Percentiles rank a stretch among this genome's conserved stretches.
phyloP scores from a whole-genome alignment of 35 echinoderm and acorn worm genomes.

The Amphiura filiformis region DNA sequence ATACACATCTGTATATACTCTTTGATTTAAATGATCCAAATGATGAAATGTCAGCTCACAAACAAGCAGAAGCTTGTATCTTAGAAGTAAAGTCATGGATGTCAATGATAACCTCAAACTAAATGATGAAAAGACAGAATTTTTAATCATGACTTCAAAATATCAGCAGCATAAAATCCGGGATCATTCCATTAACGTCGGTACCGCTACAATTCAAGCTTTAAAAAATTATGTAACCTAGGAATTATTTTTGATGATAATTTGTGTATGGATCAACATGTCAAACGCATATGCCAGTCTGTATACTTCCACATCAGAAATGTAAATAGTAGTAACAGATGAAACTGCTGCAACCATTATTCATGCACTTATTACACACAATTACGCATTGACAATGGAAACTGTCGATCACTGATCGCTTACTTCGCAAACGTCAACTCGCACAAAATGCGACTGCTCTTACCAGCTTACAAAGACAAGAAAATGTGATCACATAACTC shows the following conservation, averaged over 20 bases:
- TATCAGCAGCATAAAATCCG: conserved; percentile 11
- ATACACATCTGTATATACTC: conserved; percentile 62
- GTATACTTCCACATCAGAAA: too few relatives aligned
- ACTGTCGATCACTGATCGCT: background rate
- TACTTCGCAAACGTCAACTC: background rate
- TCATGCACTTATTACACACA: too few relatives aligned
- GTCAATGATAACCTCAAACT: conserved; percentile 39
- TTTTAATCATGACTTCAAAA: conserved; percentile 40
- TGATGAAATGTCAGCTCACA: background rate
- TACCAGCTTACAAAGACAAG: background rate
- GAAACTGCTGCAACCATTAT: too few relatives aligned
- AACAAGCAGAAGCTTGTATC: background rate
- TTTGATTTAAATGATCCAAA: conserved; percentile 20
- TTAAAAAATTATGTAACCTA: too few relatives aligned
- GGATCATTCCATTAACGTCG: too few relatives aligned
- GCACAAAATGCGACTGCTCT: conserved; percentile 4
- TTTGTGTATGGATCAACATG: too few relatives aligned
- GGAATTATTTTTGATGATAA: too few relatives aligned
- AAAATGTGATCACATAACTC: conserved; percentile 6
- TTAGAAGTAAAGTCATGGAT: conserved; percentile 53
- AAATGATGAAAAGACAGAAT: conserved; percentile 56
- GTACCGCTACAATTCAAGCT: too few relatives aligned
- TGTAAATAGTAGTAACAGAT: too few relatives aligned
- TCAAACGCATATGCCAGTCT: too few relatives aligned
- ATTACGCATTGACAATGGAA: too few relatives aligned